A percentile compares a stretch with the other conserved stretches of the same genome.
Evolutionary conservation across 1,140 invertebrate genomes (phyloP).

Genomic region (Atta colombica): DNA sequence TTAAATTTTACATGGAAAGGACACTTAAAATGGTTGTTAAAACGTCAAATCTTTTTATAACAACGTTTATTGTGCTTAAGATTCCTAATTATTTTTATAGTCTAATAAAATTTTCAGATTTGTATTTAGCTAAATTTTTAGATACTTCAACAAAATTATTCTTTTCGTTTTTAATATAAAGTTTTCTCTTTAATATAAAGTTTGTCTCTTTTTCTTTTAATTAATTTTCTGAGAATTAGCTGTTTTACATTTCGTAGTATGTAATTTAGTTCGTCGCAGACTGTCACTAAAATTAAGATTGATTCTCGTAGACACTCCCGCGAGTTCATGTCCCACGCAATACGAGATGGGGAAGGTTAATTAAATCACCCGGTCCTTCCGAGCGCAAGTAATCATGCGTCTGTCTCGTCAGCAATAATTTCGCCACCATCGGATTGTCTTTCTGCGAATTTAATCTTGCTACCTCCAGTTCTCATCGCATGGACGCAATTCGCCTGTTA

Average conservation of each 20-base stretch:
- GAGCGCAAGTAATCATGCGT: conserved; percentile 5
- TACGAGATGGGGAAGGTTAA: neutral
- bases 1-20: neutral
- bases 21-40: too few relatives aligned
- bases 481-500: neutral
- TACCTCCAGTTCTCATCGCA: neutral
- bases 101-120: too few relatives aligned
- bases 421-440: neutral
- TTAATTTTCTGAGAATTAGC: neutral
- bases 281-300: conserved; percentile 20
- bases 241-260: neutral
- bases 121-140: too few relatives aligned
- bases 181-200: neutral
- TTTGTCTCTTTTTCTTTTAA: neutral
- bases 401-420: neutral
- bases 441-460: neutral
- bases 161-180: neutral
- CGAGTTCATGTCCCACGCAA: neutral
- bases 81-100: too few relatives aligned
- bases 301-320: neutral
- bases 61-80: too few relatives aligned
- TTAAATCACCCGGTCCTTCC: neutral
- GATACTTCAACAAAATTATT: neutral
- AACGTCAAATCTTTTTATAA: too few relatives aligned
- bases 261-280: neutral